phyloP scores from a whole-genome alignment of 2,888 invertebrate genomes.

The Eristalis pertinax region DNA sequence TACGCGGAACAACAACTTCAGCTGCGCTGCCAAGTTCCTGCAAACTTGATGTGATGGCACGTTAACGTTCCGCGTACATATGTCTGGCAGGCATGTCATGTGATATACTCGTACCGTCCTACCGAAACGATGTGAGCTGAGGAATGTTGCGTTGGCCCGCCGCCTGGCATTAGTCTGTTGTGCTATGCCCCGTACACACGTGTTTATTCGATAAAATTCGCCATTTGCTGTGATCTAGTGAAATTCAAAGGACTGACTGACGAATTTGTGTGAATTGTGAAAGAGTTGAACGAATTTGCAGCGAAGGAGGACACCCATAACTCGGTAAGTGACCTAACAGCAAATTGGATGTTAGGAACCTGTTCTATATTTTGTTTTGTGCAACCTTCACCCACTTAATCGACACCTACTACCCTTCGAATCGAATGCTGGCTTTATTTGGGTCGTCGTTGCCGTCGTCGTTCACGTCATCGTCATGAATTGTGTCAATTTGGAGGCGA shows the following conservation, averaged over 20 bases:
- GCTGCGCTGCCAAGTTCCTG: slow-evolving; percentile 36
- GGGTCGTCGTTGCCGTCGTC: not conserved
- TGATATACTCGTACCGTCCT: slow-evolving; percentile 22
- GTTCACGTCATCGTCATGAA: not conserved
- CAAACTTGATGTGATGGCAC: slow-evolving; percentile 59
- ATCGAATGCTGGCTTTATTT: not conserved
- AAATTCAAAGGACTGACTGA: not conserved
- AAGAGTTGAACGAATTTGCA: not conserved
- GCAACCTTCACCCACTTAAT: not conserved
- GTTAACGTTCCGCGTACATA: slow-evolving; percentile 59
- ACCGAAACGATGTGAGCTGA: slow-evolving; percentile 32
- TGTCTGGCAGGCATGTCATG: slow-evolving; percentile 53
- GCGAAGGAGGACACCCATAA: not conserved
- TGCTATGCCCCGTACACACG: slow-evolving; percentile 16
- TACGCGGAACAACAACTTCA: slow-evolving; percentile 44
- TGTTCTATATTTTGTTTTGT: not conserved
- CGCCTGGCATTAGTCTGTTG: slow-evolving; percentile 33
- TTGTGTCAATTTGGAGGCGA: slow-evolving; percentile 32
- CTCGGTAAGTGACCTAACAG: not conserved
- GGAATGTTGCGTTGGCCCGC: slow-evolving; percentile 58
- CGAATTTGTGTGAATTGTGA: not conserved
- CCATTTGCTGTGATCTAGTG: not conserved
- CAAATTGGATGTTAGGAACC: not conserved
- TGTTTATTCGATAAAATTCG: slow-evolving; percentile 51
- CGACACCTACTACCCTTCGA: not conserved